phyloP scores from a whole-genome alignment of 2,888 invertebrate genomes.

The Xestobium rufovillosum region DNA sequence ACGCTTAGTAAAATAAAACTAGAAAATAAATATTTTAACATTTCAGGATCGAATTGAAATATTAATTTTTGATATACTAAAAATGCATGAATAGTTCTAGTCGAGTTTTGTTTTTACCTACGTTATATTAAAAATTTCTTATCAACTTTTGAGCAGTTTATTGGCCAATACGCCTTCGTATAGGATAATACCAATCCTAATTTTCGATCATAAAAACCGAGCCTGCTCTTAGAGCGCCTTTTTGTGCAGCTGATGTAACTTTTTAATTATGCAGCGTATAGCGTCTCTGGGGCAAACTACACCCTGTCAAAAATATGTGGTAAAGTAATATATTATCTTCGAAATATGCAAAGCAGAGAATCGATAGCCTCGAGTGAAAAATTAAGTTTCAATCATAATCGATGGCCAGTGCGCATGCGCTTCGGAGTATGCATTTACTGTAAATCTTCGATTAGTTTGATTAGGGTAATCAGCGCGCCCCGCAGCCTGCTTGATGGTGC shows the following conservation, averaged over 20 bases:
- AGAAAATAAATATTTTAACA: no score
- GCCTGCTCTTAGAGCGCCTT: no score
- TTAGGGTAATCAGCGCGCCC: conserved; percentile 33
- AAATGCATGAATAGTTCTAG: no score
- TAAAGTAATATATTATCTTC: conserved; percentile 26
- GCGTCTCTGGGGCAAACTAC: conserved; percentile 22
- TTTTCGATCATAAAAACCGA: no score
- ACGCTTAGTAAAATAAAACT: no score
- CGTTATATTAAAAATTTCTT: no score
- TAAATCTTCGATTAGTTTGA: conserved; percentile 36
- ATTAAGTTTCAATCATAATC: conserved; percentile 33
- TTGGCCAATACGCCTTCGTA: no score
- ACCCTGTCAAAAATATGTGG: conserved; percentile 27
- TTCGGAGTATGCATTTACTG: conserved; percentile 21
- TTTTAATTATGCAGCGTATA: conserved; percentile 27
- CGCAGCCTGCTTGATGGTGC: conserved; percentile 3
- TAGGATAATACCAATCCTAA: no score
- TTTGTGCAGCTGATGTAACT: conserved; percentile 14
- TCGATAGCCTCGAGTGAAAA: conserved; percentile 32
- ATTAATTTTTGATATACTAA: no score
- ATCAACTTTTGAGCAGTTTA: no score
- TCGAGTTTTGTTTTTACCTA: no score
- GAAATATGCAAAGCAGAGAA: conserved; percentile 29
- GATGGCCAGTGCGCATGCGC: conserved; percentile 26
- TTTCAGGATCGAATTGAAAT: no score